phyloP scores from a whole-genome alignment of 2,113 vertebrate genomes.

The Barbus barbus region DNA sequence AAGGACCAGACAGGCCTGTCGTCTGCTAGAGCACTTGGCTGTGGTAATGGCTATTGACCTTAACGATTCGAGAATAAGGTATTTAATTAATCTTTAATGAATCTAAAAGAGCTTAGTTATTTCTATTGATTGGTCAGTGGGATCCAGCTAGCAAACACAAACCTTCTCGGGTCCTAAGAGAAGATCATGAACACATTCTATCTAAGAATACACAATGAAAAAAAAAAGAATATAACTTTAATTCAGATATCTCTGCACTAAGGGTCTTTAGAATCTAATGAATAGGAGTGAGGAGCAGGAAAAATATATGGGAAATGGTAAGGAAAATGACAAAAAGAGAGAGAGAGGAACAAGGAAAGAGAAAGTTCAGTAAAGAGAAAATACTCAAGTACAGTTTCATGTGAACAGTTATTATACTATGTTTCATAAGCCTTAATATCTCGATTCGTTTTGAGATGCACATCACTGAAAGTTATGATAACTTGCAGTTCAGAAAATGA shows the following conservation, averaged over 20 bases:
- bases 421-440: too few relatives aligned
- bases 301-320: conserved; percentile 33
- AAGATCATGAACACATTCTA: neutral
- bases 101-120: conserved; percentile 23
- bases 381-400: neutral
- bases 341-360: conserved; percentile 36
- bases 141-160: neutral
- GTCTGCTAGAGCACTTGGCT: neutral
- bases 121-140: conserved; percentile 6
- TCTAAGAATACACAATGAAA: neutral
- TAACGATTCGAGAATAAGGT: conserved; percentile 23
- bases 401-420: neutral
- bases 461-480: neutral
- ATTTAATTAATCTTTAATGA: conserved; percentile 41
- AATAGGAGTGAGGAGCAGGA: neutral
- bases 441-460: too few relatives aligned
- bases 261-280: neutral
- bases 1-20: neutral
- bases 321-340: neutral
- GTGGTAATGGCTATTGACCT: conserved; percentile 31
- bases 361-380: conserved; percentile 23
- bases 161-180: neutral
- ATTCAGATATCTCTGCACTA: neutral
- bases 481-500: neutral
- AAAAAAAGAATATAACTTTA: neutral